Evolutionary conservation across 2,113 vertebrate genomes (phyloP).

Genomic region (Neolamprologus falcicula): DNA sequence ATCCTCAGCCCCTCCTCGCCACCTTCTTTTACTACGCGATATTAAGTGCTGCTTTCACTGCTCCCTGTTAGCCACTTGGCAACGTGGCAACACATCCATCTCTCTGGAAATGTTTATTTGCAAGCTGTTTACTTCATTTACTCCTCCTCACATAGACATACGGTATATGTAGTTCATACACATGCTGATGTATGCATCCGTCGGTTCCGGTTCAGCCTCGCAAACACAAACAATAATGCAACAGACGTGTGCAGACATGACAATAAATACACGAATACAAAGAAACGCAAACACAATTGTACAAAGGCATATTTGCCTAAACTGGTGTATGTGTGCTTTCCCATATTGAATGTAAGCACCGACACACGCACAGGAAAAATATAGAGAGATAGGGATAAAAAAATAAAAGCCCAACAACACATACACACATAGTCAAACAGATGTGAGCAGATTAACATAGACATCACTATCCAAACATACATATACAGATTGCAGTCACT

Average conservation of each 20-base stretch:
- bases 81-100: slow-evolving; percentile 24
- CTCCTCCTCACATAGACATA: neutral
- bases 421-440: neutral
- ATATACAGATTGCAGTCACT: neutral
- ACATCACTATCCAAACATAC: neutral
- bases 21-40: neutral
- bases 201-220: neutral
- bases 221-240: neutral
- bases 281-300: neutral
- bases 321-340: neutral
- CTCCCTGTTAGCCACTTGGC: slow-evolving; percentile 48
- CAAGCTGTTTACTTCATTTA: slow-evolving; percentile 16
- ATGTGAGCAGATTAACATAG: neutral
- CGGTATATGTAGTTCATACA: neutral
- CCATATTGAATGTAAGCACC: neutral
- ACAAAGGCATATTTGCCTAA: neutral
- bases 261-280: neutral
- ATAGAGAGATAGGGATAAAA: neutral
- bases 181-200: neutral
- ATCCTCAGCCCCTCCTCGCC: neutral
- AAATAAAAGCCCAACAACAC: neutral
- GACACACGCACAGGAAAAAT: neutral
- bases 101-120: slow-evolving; percentile 49
- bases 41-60: slow-evolving; percentile 32
- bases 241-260: neutral